Evolutionary conservation across 2,113 vertebrate species (phyloP).

Genomic region (Argyrosomus japonicus): DNA sequence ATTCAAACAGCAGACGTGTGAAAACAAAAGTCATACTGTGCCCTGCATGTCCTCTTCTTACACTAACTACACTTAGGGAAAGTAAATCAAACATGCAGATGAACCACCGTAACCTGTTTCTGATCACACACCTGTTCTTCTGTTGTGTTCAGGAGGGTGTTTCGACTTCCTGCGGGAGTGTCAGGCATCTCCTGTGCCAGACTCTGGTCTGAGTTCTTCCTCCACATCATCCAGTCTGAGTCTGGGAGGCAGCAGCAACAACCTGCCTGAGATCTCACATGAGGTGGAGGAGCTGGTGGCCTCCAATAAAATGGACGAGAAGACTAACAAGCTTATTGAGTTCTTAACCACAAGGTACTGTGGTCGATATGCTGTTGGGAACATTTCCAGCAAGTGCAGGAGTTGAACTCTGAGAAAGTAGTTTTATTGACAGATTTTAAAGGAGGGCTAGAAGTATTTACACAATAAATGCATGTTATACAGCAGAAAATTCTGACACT

Average conservation of each 20-base stretch:
- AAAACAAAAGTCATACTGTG: slow-evolving; percentile 13
- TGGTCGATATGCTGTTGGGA: not conserved
- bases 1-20: slow-evolving; percentile 39
- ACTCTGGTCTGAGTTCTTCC: slow-evolving; percentile 95
- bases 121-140: slow-evolving; percentile 1
- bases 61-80: not conserved
- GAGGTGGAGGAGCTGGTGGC: slow-evolving; percentile 90
- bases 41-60: not conserved
- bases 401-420: not conserved
- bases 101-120: not conserved
- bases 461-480: not conserved
- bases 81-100: slow-evolving; percentile 1
- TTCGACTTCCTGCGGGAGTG: slow-evolving; percentile 95
- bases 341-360: slow-evolving; percentile 95
- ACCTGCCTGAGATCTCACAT: slow-evolving; percentile 93
- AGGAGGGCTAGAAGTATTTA: not conserved
- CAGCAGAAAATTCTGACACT: not conserved
- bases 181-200: slow-evolving; percentile 92
- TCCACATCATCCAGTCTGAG: slow-evolving; percentile 98
- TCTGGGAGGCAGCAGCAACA: slow-evolving; percentile 92
- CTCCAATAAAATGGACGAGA: slow-evolving; percentile 88
- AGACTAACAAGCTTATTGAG: slow-evolving; percentile 95
- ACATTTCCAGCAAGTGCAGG: not conserved
- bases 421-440: not conserved
- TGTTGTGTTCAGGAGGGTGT: slow-evolving; percentile 82